Evolutionary conservation across 2,113 vertebrate species (phyloP).

Genomic region (Heterocephalus glaber): DNA sequence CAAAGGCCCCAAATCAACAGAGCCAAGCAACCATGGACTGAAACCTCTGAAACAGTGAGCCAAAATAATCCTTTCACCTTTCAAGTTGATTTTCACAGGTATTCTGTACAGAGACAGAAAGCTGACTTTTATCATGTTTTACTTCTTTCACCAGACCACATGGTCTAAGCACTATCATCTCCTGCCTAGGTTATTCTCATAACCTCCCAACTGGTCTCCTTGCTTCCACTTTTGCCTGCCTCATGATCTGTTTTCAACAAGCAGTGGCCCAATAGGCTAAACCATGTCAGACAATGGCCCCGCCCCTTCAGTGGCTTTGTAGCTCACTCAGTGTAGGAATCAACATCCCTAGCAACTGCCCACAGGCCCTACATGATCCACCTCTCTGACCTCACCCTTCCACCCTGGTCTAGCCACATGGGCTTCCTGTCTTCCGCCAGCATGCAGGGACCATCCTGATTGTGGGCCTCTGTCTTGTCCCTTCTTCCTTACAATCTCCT

Average conservation of each 20-base stretch:
- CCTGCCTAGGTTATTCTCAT: not conserved
- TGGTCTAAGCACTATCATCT: not conserved
- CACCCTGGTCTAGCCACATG: rapidly evolving
- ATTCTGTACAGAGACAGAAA: not conserved
- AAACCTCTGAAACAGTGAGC: not conserved
- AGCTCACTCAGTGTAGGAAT: not conserved
- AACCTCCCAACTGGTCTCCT: not conserved
- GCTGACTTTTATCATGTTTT: not conserved
- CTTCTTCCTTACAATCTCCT: not conserved
- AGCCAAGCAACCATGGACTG: not conserved
- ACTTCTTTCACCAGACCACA: not conserved
- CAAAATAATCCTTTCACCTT: not conserved
- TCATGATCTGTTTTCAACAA: not conserved
- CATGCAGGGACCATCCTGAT: not conserved
- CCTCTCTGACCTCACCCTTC: not conserved
- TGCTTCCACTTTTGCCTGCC: not conserved
- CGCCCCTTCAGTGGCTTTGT: not conserved
- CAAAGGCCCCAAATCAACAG: not conserved
- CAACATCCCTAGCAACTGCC: not conserved
- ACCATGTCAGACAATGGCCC: rapidly evolving
- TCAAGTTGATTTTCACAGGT: not conserved
- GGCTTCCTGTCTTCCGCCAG: not conserved
- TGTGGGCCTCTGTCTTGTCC: not conserved
- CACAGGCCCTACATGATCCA: rapidly evolving
- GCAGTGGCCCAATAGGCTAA: not conserved